phyloP scores from a whole-genome alignment of 1,140 invertebrate genomes.

The Leptonema lineaticorne region DNA sequence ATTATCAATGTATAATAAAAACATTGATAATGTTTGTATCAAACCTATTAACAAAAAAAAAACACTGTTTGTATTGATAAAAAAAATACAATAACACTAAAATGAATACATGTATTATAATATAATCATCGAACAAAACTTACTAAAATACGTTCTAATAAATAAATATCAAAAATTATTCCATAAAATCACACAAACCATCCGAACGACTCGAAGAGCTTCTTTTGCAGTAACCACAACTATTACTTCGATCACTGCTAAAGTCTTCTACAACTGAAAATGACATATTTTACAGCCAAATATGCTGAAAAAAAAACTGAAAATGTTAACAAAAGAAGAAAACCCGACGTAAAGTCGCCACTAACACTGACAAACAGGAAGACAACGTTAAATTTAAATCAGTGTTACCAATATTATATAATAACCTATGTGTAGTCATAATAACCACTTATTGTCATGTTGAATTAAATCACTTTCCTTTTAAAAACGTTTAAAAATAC shows the following conservation, averaged over 20 bases:
- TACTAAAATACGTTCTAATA: background rate
- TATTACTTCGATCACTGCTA: background rate
- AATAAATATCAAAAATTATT: too few species aligned
- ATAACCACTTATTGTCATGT: too few species aligned
- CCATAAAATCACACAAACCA: background rate
- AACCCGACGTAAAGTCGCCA: too few species aligned
- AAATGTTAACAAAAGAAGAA: too few species aligned
- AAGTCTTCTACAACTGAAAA: background rate
- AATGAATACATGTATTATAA: background rate
- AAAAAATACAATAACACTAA: background rate
- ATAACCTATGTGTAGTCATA: too few species aligned
- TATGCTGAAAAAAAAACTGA: too few species aligned
- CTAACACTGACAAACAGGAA: too few species aligned
- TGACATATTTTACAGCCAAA: background rate
- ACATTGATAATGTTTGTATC: background rate
- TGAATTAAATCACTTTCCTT: too few species aligned
- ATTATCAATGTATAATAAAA: too few species aligned
- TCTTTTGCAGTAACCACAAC: constrained; percentile 19
- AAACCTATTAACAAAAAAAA: background rate
- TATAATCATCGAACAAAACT: background rate
- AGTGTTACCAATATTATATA: too few species aligned
- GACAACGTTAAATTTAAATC: too few species aligned
- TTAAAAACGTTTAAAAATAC: too few species aligned
- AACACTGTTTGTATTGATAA: background rate
- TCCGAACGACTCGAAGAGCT: background rate